A percentile compares a stretch with the other conserved stretches of the same genome.
Conservation (phyloP, 1,140 invertebrate species). For the Pemphigus obesinymphae region DNA sequence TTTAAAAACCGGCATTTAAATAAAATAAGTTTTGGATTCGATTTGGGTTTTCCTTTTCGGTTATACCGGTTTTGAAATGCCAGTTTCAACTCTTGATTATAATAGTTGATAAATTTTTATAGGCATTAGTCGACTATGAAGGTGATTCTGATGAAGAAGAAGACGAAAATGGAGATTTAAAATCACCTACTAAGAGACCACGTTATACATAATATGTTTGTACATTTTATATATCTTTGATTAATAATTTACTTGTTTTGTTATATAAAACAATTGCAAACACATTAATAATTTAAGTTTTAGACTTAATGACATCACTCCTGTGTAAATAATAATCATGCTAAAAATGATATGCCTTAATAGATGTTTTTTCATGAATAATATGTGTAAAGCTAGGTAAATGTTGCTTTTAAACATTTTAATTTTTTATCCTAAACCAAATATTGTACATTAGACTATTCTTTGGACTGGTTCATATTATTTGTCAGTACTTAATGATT, state of each 20-base stretch:
- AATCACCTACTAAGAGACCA: conserved; percentile 38
- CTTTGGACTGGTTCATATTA: not conserved
- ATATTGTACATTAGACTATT: conserved; percentile 31
- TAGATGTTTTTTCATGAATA: conserved; percentile 16
- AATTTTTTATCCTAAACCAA: conserved; percentile 21
- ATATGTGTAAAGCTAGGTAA: conserved; percentile 31
- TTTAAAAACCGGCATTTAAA: no score
- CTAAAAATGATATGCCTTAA: conserved; percentile 22
- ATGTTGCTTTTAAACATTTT: conserved; percentile 30
- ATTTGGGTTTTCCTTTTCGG: no score
- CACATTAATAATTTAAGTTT: conserved; percentile 21
- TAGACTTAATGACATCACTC: conserved; percentile 33
- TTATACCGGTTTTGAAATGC: no score
- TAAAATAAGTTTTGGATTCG: no score
- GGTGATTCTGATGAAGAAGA: conserved; percentile 92
- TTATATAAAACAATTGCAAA: conserved; percentile 18
- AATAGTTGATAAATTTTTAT: conserved; percentile 40
- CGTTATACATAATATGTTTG: conserved; percentile 42
- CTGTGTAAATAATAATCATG: conserved; percentile 30
- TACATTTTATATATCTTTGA: conserved; percentile 26
- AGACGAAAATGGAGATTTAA: conserved; percentile 52
- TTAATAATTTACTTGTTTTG: conserved; percentile 34
- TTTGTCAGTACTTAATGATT: conserved; percentile 34
- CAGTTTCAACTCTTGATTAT: not conserved
- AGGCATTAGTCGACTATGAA: conserved; percentile 91